Evolutionary conservation across 2,888 invertebrate species (phyloP).

Genomic region (Andricus curvator): DNA sequence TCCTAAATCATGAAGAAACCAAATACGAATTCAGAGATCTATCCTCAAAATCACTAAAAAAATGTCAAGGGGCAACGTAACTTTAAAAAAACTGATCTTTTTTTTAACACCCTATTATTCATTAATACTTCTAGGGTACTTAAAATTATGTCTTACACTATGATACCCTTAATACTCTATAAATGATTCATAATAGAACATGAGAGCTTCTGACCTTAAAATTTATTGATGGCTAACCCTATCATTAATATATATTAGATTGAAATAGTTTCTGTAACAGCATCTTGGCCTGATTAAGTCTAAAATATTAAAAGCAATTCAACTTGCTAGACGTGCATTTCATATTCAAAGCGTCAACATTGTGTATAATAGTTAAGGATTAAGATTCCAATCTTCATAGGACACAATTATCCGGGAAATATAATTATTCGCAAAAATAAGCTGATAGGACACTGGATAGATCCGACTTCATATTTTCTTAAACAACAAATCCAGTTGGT

Average conservation of each 20-base stretch:
- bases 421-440: too few species aligned
- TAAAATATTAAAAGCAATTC: slow-evolving; percentile 75
- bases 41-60: too few species aligned
- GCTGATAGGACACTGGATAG: too few species aligned
- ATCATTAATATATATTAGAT: slow-evolving; percentile 68
- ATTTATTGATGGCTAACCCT: slow-evolving; percentile 19
- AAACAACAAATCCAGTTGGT: too few species aligned
- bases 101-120: not conserved
- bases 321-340: slow-evolving; percentile 66
- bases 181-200: not conserved
- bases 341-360: slow-evolving; percentile 53
- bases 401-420: not conserved
- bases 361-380: slow-evolving; percentile 34
- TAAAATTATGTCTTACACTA: not conserved
- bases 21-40: too few species aligned
- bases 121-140: not conserved
- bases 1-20: too few species aligned
- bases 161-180: too few species aligned
- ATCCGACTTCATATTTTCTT: too few species aligned
- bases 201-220: not conserved
- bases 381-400: not conserved
- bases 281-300: slow-evolving; percentile 68
- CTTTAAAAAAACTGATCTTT: too few species aligned
- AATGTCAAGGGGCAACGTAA: too few species aligned
- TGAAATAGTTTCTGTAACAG: slow-evolving; percentile 46